Base-by-base conservation (phyloP, 2,797 vertebrate genomes). In the Diplodus puntazzo region DNA sequence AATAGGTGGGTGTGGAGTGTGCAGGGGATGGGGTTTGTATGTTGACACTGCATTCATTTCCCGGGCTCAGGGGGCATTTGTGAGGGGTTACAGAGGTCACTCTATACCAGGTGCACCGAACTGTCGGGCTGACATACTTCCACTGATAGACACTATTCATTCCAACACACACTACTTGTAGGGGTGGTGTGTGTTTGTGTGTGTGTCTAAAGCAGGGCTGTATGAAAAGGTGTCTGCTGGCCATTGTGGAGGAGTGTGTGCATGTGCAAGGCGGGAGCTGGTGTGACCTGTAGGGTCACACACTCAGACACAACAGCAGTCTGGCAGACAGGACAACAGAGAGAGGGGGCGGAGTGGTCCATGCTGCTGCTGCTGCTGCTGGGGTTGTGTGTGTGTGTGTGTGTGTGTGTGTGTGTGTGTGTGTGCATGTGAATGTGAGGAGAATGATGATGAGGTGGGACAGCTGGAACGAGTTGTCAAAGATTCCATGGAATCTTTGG, bases 251-350 rank as follows among this genome's bases (percentile, higher is more conserved):
- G 71, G 88, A 80, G 87, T 83, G 82, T 76, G 79, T 75, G 88
- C 50, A 55, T 88, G 90, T 80, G 86, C 42, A 70, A 87, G 86
- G 76, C 80, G 50, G 87, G 82, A 88, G 89, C 82, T 79, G 64
- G 73, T 58, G 77, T 92, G 92, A 92, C 90, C 91, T 86, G 59
- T 20, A 25, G 81, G 92, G 93, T 94, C 93, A 91, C 74, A 67
- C 84, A 76, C 90, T 90, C 92, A 95, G 94, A 94, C 93, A 95
- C 92, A 94, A 95, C 92, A 94, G 92, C 91, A 94, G 92, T 92
- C 89, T 91, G 85, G 86, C 87, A 92, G 92, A 92, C 89, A 88
- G 82, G 70, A 82, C 62, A 60, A 39, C 39, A 39, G 39, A 39
- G 86, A 75, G 84, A 45, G 72, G 50, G 81, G 77, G 63, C 3